phyloP scores from a whole-genome alignment of 1,140 invertebrate species.

The Bombus ignitus region DNA sequence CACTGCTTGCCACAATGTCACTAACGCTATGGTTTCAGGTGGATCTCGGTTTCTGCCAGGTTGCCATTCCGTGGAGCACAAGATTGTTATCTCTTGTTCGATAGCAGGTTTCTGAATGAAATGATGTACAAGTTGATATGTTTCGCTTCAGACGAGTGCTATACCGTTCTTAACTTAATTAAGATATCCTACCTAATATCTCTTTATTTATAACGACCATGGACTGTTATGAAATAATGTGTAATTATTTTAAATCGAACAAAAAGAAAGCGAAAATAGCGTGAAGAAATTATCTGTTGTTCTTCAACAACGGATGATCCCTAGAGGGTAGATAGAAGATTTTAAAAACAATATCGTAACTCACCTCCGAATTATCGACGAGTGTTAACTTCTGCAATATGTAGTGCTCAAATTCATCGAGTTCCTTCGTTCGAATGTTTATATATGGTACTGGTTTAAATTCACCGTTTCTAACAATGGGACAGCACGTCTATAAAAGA shows the following conservation, averaged over 20 bases:
- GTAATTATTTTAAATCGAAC: too few relatives aligned
- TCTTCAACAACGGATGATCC: too few relatives aligned
- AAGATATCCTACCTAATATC: too few relatives aligned
- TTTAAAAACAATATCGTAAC: neutral
- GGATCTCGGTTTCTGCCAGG: slow-evolving; percentile 53
- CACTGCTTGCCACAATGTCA: slow-evolving; percentile 65
- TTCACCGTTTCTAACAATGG: slow-evolving; percentile 54
- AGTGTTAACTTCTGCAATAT: slow-evolving; percentile 55
- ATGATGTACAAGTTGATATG: neutral
- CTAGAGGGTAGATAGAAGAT: too few relatives aligned
- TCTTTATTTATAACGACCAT: too few relatives aligned
- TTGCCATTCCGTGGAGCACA: slow-evolving; percentile 64
- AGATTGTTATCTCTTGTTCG: slow-evolving; percentile 60
- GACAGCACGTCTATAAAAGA: slow-evolving; percentile 63
- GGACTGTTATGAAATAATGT: too few relatives aligned
- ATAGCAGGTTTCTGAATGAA: slow-evolving; percentile 55
- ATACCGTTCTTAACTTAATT: too few relatives aligned
- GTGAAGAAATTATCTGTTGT: too few relatives aligned
- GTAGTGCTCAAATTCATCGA: slow-evolving; percentile 45
- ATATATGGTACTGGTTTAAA: slow-evolving; percentile 66
- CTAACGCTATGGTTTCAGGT: slow-evolving; percentile 52
- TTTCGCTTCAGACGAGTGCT: too few relatives aligned
- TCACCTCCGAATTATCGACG: slow-evolving; percentile 58
- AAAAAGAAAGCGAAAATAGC: too few relatives aligned
- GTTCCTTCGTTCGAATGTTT: slow-evolving; percentile 49